Conservation (phyloP, 2,113 vertebrate species). For the Sceloporus undulatus region DNA sequence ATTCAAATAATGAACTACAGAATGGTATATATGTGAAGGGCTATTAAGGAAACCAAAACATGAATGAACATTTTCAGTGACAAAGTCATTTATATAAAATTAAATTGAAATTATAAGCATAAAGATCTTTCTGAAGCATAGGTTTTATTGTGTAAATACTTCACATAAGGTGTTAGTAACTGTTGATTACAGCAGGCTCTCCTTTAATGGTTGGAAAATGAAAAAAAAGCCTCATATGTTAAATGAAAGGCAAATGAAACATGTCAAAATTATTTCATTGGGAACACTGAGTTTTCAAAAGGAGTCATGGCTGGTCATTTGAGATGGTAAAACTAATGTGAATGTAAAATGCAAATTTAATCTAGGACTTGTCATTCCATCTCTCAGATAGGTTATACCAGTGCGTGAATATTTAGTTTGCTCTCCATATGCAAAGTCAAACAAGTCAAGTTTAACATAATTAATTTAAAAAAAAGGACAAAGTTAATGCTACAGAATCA, state of each 20-base stretch:
- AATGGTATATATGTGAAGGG: conserved; percentile 61
- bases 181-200: conserved; percentile 35
- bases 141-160: conserved; percentile 39
- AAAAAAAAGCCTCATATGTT: conserved; percentile 13
- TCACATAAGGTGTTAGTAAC: conserved; percentile 57
- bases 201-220: conserved; percentile 11
- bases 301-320: conserved; percentile 42
- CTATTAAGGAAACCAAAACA: conserved; percentile 69
- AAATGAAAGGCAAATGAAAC: conserved; percentile 26
- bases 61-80: conserved; percentile 62
- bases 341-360: conserved; percentile 18
- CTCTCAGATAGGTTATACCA: background rate
- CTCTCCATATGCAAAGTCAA: conserved; percentile 41
- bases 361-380: conserved; percentile 9
- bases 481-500: conserved; percentile 51
- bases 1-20: conserved; percentile 64
- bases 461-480: conserved; percentile 39
- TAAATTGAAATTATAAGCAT: conserved; percentile 60
- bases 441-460: conserved; percentile 33
- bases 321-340: background rate
- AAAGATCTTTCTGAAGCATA: conserved; percentile 36
- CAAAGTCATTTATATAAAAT: conserved; percentile 63
- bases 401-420: conserved; percentile 45
- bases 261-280: conserved; percentile 42
- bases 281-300: conserved; percentile 51